Evolutionary conservation across 2,113 vertebrate species (phyloP), one percentile per base, ranked within the genome.

Genomic region (Anhinga rufa): DNA sequence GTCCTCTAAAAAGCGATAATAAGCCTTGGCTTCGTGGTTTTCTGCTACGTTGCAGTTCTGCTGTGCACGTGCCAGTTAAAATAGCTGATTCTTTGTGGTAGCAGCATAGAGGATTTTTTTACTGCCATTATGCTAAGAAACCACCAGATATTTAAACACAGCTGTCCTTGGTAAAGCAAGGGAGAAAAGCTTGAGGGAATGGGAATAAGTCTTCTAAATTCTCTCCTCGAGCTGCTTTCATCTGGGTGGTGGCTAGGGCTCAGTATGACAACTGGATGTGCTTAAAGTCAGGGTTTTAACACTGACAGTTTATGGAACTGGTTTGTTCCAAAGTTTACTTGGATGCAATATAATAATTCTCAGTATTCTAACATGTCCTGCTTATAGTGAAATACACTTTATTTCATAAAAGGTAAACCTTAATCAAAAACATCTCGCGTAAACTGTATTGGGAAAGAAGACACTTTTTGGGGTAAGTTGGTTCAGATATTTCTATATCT

Each of bases 91-190:
- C 91, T 71, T 81, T 91, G 62, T 87, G 94, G 91, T 65, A 81
- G 81, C 70, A 62, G 66, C 60, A 29, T 9, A 77, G 84, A 87
- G 89, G 52, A 28, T 40, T 86, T 95, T 52, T 92, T 42, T 83
- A 40, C 72, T 90, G 83, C 86, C 60, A 40, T 86, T 92, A 20
- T 78, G 48, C 88, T 86, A 17, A 69, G 72, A 95, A 96, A 92
- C 86, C 51, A 90, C 70, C 84, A 85, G 77, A 72, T 92, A 82
- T 12, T 96, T 76, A 82, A 92, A 88, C 87, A 90, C 84, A 91
- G 71, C 84, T 94, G 86, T 70, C 71, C 66, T 86, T 90, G 46
- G 62, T 88, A 69, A 94, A 89, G 61, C n/a, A 48, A 76, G 34
- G 54, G 44, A 54, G 77, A 66, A 91, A 76, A 92, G 24, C 44